phyloP scores from a whole-genome alignment of 2,113 vertebrate species.

The Grus americana region DNA sequence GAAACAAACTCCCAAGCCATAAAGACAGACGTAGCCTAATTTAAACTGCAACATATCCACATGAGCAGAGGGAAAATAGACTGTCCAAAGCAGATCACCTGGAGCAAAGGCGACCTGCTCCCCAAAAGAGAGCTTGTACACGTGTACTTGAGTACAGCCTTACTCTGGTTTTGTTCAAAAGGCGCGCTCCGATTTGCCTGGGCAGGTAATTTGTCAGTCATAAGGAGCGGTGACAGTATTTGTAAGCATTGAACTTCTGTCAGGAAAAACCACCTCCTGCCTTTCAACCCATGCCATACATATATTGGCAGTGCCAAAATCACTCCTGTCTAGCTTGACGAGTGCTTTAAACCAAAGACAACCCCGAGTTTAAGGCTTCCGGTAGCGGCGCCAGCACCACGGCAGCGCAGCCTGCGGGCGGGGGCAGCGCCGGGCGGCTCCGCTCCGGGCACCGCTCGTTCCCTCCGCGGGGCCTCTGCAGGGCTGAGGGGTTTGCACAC shows the following conservation, averaged over 20 bases:
- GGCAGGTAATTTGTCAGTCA: neutral
- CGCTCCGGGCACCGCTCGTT: neutral
- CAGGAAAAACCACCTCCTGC: neutral
- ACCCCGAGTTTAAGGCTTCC: neutral
- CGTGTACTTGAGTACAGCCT: neutral
- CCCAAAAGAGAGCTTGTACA: neutral
- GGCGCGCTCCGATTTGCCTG: neutral
- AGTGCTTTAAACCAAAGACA: neutral
- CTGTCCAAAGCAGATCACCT: neutral
- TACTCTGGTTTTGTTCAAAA: neutral
- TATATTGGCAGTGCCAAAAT: neutral
- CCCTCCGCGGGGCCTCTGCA: fast-evolving
- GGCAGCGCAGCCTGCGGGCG: too few relatives aligned
- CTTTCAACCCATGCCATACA: neutral
- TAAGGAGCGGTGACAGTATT: neutral
- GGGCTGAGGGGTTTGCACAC: neutral
- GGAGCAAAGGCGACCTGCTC: neutral
- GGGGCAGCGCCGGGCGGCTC: neutral
- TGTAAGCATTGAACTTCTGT: neutral
- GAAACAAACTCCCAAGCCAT: neutral
- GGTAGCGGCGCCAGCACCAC: neutral
- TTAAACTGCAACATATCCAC: neutral
- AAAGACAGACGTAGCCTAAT: neutral
- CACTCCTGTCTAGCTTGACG: fast-evolving
- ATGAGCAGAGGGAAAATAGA: neutral